Evolutionary conservation across 2,888 invertebrate species (phyloP), one percentile per base, ranked within the genome.

Genomic region (Spisula subtruncata): DNA sequence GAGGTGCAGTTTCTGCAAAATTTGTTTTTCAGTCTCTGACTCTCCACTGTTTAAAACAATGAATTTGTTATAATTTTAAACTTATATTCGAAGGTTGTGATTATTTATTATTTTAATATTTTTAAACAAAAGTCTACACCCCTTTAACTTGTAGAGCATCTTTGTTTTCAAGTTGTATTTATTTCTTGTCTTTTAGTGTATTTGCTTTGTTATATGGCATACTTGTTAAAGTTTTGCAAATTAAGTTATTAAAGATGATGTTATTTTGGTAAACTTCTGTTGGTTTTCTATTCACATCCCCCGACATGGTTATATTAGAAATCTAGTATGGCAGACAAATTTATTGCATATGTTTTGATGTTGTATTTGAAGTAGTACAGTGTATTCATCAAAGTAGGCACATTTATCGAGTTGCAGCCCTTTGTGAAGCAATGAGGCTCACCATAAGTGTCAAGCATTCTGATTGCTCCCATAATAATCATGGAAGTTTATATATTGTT

Each of bases 281-380:
- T 83, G 82, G 80, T 71, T 75, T 25, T 80, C 80, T 32, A 35
- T 85, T 80, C 56, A 16, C 35, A 83, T 35, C 35, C 80, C 80
- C 25, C 48, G 8, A n/a, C n/a, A 82, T 20, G 20, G 16, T 56
- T 18, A 35, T 48, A 16, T 29, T 25, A 56, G 79, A 80, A 56
- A 85, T 83, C 83, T 60, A 35, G 48, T 71, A 87, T 89, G 89
- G 89, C 89, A 89, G 89, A 87, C 81, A 89, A 85, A 75, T 56
- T n/a, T 12, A 54, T 14, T 56, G 46, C 35, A 16, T 81, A 81
- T 83, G 14, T 56, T 35, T 35, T 25, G 35, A 56, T 83, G 83
- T 56, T 83, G 51, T 83, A 29, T 25, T n/a, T 81, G 81, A 46
- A 79, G 46, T 41, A 79, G 46, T 79, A 79, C n/a, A n/a, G n/a